phyloP scores from a whole-genome alignment of 2,113 vertebrate genomes.

The Spea bombifrons region DNA sequence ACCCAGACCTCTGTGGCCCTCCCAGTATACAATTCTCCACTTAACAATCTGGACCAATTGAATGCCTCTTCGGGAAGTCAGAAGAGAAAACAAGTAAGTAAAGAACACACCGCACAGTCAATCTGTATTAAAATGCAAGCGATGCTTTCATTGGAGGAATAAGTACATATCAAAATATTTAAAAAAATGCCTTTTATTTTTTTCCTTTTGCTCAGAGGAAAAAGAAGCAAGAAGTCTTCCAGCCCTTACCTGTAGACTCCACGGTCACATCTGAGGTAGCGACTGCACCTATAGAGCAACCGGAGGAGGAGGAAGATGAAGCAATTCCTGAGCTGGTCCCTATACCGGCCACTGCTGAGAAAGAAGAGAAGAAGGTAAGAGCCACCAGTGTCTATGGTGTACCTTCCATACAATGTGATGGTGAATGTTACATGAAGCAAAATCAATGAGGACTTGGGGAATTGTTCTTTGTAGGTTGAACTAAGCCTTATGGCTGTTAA shows the following conservation, averaged over 20 bases:
- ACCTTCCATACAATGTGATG: too few relatives aligned
- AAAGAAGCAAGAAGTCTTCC: accelerated
- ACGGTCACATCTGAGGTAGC: slow-evolving; percentile 6
- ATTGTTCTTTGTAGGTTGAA: too few relatives aligned
- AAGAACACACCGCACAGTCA: too few relatives aligned
- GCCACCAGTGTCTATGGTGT: background rate
- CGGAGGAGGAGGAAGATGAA: slow-evolving; percentile 32
- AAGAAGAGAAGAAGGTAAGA: slow-evolving; percentile 12
- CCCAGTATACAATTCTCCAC: slow-evolving; percentile 73
- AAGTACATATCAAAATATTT: too few relatives aligned
- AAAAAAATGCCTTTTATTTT: slow-evolving; percentile 1
- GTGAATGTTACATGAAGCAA: too few relatives aligned
- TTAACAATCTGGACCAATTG: slow-evolving; percentile 57
- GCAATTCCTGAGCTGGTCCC: slow-evolving; percentile 64
- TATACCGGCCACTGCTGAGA: slow-evolving; percentile 37
- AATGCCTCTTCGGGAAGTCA: slow-evolving; percentile 48
- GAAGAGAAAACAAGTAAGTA: slow-evolving; percentile 29
- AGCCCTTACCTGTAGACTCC: background rate
- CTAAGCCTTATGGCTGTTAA: too few relatives aligned
- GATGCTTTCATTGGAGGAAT: too few relatives aligned
- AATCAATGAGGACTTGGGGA: too few relatives aligned
- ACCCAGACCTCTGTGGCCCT: slow-evolving; percentile 74
- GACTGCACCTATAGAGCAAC: background rate
- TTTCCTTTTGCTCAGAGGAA: slow-evolving; percentile 46
- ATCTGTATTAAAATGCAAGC: too few relatives aligned